A percentile compares a stretch with the other conserved stretches of the same genome.
These are phyloP conservation scores for Kobus ellipsiprymnus DNA, from an alignment of 2,113 vertebrate species.

Conservation along the genomic window DNA sequence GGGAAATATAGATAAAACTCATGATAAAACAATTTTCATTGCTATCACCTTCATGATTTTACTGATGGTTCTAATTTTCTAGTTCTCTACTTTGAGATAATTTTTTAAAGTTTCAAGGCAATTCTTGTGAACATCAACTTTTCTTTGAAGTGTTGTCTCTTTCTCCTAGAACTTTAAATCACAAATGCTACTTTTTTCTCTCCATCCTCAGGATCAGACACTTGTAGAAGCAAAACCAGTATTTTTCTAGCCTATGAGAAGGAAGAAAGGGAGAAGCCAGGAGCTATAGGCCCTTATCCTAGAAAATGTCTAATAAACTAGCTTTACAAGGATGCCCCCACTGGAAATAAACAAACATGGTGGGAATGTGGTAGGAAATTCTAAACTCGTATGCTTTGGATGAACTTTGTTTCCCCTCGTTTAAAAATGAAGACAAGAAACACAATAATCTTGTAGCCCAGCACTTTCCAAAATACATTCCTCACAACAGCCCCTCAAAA, in stretches of 20 bases:
- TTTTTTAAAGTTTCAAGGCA: not conserved
- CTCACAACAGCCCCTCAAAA: not conserved
- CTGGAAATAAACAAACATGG: not conserved
- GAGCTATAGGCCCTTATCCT: not conserved
- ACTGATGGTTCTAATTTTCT: not conserved
- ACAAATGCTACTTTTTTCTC: not conserved
- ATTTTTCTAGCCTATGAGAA: not conserved
- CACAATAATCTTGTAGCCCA: not conserved
- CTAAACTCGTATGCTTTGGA: not conserved
- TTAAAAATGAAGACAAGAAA: not conserved
- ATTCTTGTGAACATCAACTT: not conserved
- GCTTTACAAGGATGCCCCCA: not conserved
- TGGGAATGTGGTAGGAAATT: not conserved
- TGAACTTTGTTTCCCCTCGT: not conserved
- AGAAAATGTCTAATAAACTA: not conserved
- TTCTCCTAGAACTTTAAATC: not conserved
- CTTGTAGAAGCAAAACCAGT: not conserved
- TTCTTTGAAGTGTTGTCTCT: not conserved
- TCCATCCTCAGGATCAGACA: not conserved
- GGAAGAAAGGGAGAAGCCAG: not conserved
- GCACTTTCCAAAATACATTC: not conserved
- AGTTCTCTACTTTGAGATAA: not conserved
- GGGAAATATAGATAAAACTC: slow-evolving; percentile 31
- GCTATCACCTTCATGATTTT: not conserved
- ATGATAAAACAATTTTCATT: not conserved